Base-by-base conservation (phyloP, 2,888 invertebrate genomes). In the Volucella inanis region DNA sequence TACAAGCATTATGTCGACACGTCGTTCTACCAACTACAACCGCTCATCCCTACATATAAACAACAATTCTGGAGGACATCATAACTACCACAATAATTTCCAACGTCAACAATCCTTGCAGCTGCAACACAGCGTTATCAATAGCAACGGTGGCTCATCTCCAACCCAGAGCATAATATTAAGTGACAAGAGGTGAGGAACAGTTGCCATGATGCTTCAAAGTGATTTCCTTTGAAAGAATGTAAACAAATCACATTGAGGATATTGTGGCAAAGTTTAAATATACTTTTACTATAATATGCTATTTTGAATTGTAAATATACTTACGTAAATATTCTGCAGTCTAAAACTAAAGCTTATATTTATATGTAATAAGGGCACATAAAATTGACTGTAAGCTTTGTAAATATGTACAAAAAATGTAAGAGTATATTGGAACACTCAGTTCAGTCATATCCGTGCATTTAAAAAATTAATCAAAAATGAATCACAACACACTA, bases 171-270 rank as follows among this genome's bases (percentile, higher is more conserved):
- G 89, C 79, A 89, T 90, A 67, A 88, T 91, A 59, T 80, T 90
- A 76, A 90, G 89, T 87, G 92, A 92, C 83, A 91, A 91, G 87
- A 92, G 92, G 91, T 92, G 92, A 92, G 91, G 90, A 84, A 84
- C 83, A 55, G 83, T 79, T 83, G 74, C 83, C 78, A 79, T 74
- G 78, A 78, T 83, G 83, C 78, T 83, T 55, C 72, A 83, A 83
- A 83, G 79, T 79, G 79, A 79, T 67, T 83, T 71, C 41, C 41
- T 43, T 68, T 54, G 38, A 54, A 8, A 31, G 3, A 62, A 43
- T 62, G 4, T 54, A 38, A n/a, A 11, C 50, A 12, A 80, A 41
- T 74, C 39, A n/a, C 50, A 47, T 57, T 79, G 72, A 57, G 41
- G 68, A 31, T 55, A 62, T 83, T 78, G 74, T 83, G 83, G 78